phyloP scores from a whole-genome alignment of 37 sponge, comb jelly and placozoan species.

The Lycopodina hypogea region DNA sequence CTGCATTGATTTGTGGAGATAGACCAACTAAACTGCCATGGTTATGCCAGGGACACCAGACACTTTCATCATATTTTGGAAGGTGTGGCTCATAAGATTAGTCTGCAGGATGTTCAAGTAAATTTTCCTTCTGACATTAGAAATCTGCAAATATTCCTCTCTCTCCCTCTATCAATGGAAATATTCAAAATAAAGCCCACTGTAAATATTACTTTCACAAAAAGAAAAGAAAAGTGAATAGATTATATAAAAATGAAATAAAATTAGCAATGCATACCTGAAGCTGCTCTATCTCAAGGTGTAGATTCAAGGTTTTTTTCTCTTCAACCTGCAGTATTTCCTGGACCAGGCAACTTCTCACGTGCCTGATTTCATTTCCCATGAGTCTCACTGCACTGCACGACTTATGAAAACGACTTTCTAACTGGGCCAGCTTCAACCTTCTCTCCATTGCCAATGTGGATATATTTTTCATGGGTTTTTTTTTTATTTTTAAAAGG shows the following conservation, averaged over 20 bases:
- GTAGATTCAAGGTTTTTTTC: not conserved
- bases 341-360: constrained; percentile 7
- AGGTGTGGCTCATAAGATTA: too few relatives aligned
- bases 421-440: constrained; percentile 11
- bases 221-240: not conserved
- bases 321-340: constrained; percentile 32
- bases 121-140: too few relatives aligned
- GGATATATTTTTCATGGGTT: too few relatives aligned
- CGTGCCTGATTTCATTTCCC: constrained; percentile 13
- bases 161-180: not conserved
- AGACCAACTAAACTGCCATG: too few relatives aligned
- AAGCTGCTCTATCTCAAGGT: constrained; percentile 7
- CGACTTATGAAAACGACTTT: constrained; percentile 20
- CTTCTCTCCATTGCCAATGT: not conserved
- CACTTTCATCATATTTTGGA: too few relatives aligned
- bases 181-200: constrained; percentile 16
- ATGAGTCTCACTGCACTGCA: constrained; percentile 10
- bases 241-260: not conserved
- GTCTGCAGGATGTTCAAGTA: too few relatives aligned
- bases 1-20: too few relatives aligned
- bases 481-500: too few relatives aligned
- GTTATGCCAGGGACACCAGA: too few relatives aligned
- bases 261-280: constrained; percentile 12
- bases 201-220: not conserved
- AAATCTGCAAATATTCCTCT: too few relatives aligned